phyloP scores from a whole-genome alignment of 2,888 invertebrate genomes.

The Nomada flava region DNA sequence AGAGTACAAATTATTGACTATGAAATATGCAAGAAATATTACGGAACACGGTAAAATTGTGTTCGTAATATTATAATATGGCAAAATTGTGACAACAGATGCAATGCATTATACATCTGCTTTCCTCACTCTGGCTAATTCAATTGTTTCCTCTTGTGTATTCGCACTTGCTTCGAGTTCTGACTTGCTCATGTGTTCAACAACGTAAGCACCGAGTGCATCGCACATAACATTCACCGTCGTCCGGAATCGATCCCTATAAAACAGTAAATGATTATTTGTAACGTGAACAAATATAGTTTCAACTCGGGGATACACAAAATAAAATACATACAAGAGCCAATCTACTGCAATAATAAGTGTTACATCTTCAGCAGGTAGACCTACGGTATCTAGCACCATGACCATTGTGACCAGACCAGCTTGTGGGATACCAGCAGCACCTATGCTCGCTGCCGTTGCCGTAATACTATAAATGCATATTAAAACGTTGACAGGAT shows the following conservation, averaged over 20 bases:
- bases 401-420: conserved; percentile 98
- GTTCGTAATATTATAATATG: conserved; percentile 33
- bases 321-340: conserved; percentile 90
- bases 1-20: conserved; percentile 44
- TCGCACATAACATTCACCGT: conserved; percentile 98
- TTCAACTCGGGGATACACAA: neutral
- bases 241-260: conserved; percentile 93
- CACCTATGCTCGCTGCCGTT: conserved; percentile 98
- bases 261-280: conserved; percentile 13
- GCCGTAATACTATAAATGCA: conserved; percentile 91
- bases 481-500: neutral
- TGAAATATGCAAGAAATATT: conserved; percentile 38
- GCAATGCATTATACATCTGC: conserved; percentile 65
- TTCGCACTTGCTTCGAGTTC: conserved; percentile 85
- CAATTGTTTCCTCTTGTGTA: conserved; percentile 74
- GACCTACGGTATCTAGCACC: conserved; percentile 95
- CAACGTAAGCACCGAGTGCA: conserved; percentile 96
- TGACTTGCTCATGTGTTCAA: conserved; percentile 92
- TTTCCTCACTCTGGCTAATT: conserved; percentile 76
- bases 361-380: conserved; percentile 95
- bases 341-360: conserved; percentile 96
- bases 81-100: conserved; percentile 33
- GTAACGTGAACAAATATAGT: neutral
- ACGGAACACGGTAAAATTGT: conserved; percentile 37
- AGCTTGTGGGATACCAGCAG: conserved; percentile 98